Percentiles rank a stretch among this genome's conserved stretches.
Conservation (phyloP, 2,113 vertebrate genomes). For the Microcebus griseorufus region DNA sequence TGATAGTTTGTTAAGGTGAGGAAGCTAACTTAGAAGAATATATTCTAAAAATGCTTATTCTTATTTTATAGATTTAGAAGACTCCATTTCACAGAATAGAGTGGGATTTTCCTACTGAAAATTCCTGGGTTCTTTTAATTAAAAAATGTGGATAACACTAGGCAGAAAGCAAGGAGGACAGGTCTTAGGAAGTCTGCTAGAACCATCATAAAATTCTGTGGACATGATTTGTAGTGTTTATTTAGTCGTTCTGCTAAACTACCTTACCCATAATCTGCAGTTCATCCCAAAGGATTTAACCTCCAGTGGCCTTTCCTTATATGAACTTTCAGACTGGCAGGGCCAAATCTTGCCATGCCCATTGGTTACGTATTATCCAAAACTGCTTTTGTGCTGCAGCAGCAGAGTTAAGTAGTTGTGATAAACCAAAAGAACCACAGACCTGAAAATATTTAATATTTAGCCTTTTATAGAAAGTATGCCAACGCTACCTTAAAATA, state of each 20-base stretch:
- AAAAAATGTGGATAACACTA: neutral
- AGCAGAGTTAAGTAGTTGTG: neutral
- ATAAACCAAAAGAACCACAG: neutral
- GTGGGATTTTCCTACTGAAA: neutral
- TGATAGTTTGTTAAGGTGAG: neutral
- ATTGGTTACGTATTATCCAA: neutral
- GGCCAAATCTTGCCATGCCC: neutral
- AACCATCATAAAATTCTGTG: neutral
- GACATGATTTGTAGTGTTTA: neutral
- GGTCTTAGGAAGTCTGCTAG: neutral
- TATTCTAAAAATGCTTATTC: slow-evolving; percentile 1
- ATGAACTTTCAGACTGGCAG: neutral
- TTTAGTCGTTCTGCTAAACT: neutral
- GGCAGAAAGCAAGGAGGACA: neutral
- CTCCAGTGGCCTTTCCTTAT: neutral
- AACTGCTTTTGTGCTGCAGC: neutral
- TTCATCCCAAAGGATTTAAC: neutral
- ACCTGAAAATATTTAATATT: neutral
- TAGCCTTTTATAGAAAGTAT: neutral
- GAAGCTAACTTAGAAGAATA: neutral
- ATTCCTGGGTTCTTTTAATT: neutral
- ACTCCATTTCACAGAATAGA: neutral
- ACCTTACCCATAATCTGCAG: neutral
- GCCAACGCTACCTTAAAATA: neutral
- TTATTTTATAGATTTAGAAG: slow-evolving; percentile 31